Percentiles rank a stretch among this genome's conserved stretches.
Evolutionary conservation across 2,797 vertebrate species (phyloP).

Genomic region (Antennarius maculatus): DNA sequence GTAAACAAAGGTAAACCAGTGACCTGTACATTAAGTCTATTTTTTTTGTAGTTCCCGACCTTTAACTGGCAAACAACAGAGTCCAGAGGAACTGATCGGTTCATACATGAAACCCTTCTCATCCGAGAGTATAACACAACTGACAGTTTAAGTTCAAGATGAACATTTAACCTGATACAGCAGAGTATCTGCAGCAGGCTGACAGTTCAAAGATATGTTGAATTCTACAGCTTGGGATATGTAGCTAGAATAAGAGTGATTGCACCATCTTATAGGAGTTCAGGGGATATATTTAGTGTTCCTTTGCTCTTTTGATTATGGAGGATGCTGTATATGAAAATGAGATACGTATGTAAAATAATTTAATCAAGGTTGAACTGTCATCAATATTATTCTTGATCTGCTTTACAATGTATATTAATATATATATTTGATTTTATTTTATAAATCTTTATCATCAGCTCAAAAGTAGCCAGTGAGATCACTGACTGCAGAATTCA

Average conservation of each 20-base stretch:
- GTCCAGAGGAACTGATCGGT: constrained; percentile 4
- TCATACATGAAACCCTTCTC: constrained; percentile 7
- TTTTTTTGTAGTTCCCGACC: background rate
- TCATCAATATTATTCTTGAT: background rate
- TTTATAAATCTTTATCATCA: background rate
- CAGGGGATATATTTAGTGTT: constrained; percentile 13
- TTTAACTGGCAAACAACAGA: background rate
- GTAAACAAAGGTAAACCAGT: constrained; percentile 13
- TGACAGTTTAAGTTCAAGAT: constrained; percentile 1
- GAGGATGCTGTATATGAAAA: background rate
- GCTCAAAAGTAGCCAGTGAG: background rate
- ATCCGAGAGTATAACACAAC: background rate
- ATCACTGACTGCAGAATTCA: no score
- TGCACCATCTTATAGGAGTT: constrained; percentile 4
- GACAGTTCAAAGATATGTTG: constrained; percentile 4
- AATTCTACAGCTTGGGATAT: constrained; percentile 20
- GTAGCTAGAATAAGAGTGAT: constrained; percentile 13
- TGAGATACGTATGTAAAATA: background rate
- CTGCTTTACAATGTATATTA: no score
- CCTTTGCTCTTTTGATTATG: background rate
- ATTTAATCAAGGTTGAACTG: background rate
- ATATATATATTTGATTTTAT: background rate
- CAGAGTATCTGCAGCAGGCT: constrained; percentile 15
- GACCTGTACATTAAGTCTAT: background rate
- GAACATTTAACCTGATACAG: background rate